Conservation (phyloP, 2,113 vertebrate species). For the Thymallus thymallus region DNA sequence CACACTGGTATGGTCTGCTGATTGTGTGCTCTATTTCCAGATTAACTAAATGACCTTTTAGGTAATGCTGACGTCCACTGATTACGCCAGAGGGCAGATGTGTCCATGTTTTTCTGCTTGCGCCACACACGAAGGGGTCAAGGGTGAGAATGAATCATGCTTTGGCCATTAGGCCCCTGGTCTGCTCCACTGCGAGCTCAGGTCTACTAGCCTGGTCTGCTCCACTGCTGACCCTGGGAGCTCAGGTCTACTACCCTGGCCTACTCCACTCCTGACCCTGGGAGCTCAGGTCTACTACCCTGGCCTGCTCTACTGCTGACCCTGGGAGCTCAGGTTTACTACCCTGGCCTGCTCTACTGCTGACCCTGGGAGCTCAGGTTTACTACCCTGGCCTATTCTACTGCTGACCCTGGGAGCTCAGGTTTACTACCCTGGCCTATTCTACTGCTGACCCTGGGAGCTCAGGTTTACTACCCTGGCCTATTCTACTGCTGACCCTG, state of each 20-base stretch:
- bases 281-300: too few species aligned
- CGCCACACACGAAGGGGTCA: slow-evolving; percentile 16
- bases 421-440: too few species aligned
- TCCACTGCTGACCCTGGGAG: not conserved
- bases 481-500: not conserved
- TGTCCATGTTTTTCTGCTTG: not conserved
- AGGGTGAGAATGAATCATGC: slow-evolving; percentile 30
- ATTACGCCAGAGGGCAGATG: slow-evolving; percentile 38
- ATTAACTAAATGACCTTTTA: slow-evolving; percentile 57
- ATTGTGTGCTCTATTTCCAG: slow-evolving; percentile 20
- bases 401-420: too few species aligned
- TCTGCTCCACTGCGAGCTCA: not conserved
- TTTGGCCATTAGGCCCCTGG: not conserved
- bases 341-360: not conserved
- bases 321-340: too few species aligned
- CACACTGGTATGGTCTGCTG: slow-evolving; percentile 10
- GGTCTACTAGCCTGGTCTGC: not conserved
- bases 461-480: too few species aligned
- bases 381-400: not conserved
- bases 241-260: not conserved
- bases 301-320: not conserved
- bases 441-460: too few species aligned
- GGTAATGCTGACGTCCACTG: slow-evolving; percentile 37
- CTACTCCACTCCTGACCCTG: not conserved
- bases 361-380: too few species aligned